phyloP scores from a whole-genome alignment of 2,888 invertebrate species.

The Trachelus troglodyta region DNA sequence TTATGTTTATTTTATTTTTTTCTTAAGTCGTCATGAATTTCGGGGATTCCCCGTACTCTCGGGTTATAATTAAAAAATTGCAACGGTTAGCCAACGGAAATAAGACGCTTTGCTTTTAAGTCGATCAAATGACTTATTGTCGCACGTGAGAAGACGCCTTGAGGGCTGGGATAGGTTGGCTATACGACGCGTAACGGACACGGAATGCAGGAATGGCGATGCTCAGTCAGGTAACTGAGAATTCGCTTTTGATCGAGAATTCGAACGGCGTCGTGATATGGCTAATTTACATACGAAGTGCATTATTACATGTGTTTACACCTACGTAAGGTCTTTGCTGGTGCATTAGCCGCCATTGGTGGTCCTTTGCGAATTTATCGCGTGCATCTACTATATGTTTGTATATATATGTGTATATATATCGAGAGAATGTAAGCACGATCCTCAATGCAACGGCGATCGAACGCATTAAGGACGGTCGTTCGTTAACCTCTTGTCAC shows the following conservation, averaged over 20 bases:
- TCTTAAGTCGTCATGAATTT: not conserved
- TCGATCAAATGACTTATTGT: not conserved
- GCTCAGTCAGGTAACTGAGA: conserved; percentile 20
- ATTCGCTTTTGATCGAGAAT: conserved; percentile 30
- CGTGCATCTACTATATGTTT: not conserved
- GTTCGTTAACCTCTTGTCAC: not conserved
- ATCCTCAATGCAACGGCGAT: not conserved
- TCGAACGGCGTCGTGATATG: conserved; percentile 20
- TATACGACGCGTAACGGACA: conserved; percentile 17
- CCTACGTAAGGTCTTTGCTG: conserved; percentile 26
- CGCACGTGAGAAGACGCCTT: not conserved
- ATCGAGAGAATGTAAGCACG: not conserved
- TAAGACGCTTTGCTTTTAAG: not conserved
- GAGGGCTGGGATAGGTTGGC: not conserved
- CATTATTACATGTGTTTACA: conserved; percentile 37
- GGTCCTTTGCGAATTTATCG: conserved; percentile 4
- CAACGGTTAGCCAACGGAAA: not conserved
- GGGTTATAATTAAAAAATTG: not conserved
- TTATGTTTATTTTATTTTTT: not conserved
- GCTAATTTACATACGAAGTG: conserved; percentile 27
- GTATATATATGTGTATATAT: not conserved
- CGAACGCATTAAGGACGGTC: not conserved
- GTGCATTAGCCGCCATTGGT: not conserved
- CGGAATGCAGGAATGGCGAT: conserved; percentile 27
- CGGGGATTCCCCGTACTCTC: not conserved